Base-by-base conservation (phyloP, 2,113 vertebrate species). In the Burhinus oedicnemus region DNA sequence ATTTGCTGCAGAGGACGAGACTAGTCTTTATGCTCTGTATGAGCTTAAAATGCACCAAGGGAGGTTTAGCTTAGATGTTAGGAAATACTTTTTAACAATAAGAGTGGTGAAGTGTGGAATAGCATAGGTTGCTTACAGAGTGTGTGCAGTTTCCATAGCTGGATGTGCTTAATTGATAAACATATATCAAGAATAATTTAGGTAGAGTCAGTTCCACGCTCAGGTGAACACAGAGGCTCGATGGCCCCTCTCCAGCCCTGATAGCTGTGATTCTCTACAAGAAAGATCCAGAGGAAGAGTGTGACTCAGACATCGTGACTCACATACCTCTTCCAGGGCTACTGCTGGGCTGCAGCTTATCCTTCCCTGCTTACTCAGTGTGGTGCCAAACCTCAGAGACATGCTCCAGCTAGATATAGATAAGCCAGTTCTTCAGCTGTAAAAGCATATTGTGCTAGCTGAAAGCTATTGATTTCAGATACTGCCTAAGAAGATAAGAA, bases 271-370 rank as follows among this genome's bases (percentile, higher is more conserved):
- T 79, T 91, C n/a, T 79, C n/a, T 60, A 0, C 19, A 55, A 70
- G 89, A 68, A 75, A 60, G 82, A 84, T 69, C 78, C 74, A 68
- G 57, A 32, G 52, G 72, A 87, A 65, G 58, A 90, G 85, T 45
- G 38, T 91, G 95, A 96, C 92, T 95, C 93, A 83, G 80, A 83
- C 76, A 52, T 75, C 20, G 11, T 95, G 92, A 95, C 88, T 95
- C 95, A 95, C 40, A 69, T 80, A 23, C n/a, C 49, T 80, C 71
- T 96, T 72, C 72, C 69, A 65, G 45, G 83, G 57, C 74, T 92
- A 74, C 93, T 93, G 83, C 94, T 95, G 87, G 86, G 83, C 86
- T 97, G 91, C 91, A 90, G 66, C 38, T 85, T 89, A 78, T 94
- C 65, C 51, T 40, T 84, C 49, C 70, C 40, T 69, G 44, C 87